Evolutionary conservation across 2,113 vertebrate species (phyloP).

Genomic region (Etheostoma spectabile): DNA sequence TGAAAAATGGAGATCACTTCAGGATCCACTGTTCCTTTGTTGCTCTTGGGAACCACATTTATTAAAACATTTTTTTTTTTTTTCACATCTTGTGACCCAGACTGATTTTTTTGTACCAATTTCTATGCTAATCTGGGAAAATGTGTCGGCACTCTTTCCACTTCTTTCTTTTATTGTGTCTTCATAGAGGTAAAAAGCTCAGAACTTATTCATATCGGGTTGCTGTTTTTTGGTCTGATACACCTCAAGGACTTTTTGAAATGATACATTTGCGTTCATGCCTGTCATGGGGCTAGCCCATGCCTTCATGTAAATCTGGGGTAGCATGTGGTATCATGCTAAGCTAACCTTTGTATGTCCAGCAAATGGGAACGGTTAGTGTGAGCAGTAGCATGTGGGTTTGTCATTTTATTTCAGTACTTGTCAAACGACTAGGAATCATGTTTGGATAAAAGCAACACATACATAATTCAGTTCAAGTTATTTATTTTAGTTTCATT

Average conservation of each 20-base stretch:
- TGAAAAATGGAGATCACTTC: conserved; percentile 75
- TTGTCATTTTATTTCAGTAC: too few species aligned
- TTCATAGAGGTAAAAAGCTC: background rate
- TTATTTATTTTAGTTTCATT: too few species aligned
- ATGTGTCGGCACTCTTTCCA: conserved; percentile 20
- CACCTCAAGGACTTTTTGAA: conserved; percentile 40
- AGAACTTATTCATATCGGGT: background rate
- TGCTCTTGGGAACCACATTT: conserved; percentile 49
- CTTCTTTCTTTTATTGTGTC: conserved; percentile 1
- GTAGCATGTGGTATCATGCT: too few species aligned
- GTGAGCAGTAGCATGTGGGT: too few species aligned
- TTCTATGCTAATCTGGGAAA: conserved; percentile 51
- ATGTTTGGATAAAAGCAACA: too few species aligned
- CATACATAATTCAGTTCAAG: too few species aligned
- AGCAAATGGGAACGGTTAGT: too few species aligned
- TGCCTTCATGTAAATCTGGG: too few species aligned
- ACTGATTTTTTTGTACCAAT: conserved; percentile 57
- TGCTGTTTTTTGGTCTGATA: conserved; percentile 20
- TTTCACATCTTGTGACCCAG: conserved; percentile 23
- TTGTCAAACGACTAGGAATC: too few species aligned
- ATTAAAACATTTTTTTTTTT: conserved; percentile 36
- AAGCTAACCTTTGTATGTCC: too few species aligned
- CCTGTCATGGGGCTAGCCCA: too few species aligned
- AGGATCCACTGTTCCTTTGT: conserved; percentile 64
- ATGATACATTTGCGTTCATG: conserved; percentile 57